Conservation (phyloP, 2,113 vertebrate species). For the Scomber japonicus region DNA sequence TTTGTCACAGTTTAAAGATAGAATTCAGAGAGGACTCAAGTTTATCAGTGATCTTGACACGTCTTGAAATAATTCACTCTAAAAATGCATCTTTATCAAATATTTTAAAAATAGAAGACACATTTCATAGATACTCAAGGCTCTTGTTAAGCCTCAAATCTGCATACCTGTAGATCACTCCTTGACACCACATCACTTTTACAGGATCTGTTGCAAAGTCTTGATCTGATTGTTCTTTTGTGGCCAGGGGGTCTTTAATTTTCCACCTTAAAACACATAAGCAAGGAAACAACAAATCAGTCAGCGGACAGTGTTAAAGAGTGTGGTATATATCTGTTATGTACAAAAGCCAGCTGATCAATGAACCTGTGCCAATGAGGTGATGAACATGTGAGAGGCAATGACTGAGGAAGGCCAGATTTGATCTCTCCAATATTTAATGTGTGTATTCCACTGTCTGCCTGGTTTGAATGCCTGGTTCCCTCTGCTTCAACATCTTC, state of each 20-base stretch:
- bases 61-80: too few species aligned
- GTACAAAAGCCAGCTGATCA: background rate
- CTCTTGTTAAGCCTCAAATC: background rate
- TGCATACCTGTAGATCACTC: slow-evolving; percentile 85
- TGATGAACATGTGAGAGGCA: slow-evolving; percentile 87
- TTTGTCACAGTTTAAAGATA: too few species aligned
- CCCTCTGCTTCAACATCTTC: slow-evolving; percentile 1
- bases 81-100: too few species aligned
- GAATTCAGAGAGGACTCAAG: too few species aligned
- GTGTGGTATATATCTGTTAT: background rate
- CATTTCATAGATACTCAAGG: background rate
- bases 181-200: slow-evolving; percentile 88
- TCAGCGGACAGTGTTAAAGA: background rate
- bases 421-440: slow-evolving; percentile 20
- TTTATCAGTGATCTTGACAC: too few species aligned
- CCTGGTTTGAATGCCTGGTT: background rate
- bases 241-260: slow-evolving; percentile 75
- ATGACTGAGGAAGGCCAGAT: slow-evolving; percentile 82
- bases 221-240: slow-evolving; percentile 62
- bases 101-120: too few species aligned
- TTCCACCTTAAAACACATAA: slow-evolving; percentile 85
- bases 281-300: background rate
- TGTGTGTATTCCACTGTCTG: slow-evolving; percentile 1
- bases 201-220: slow-evolving; percentile 82
- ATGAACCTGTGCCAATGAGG: slow-evolving; percentile 91